A percentile compares a stretch with the other conserved stretches of the same genome.
Evolutionary conservation across 2,113 vertebrate genomes (phyloP).

Genomic region (Boleophthalmus pectinirostris): DNA sequence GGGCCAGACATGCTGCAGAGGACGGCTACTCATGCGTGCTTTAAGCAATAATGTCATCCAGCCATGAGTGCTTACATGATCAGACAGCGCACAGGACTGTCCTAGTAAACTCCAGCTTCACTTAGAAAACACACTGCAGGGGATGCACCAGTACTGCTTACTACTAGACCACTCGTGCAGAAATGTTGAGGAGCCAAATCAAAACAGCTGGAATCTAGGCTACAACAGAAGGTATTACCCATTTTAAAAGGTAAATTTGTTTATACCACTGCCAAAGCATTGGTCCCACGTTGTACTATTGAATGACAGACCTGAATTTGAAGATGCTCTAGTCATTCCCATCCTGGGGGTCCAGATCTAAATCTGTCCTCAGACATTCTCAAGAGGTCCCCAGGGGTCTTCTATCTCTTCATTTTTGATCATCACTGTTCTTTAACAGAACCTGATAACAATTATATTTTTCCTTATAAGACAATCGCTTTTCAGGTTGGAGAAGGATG

Average conservation of each 20-base stretch:
- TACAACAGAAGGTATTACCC: not conserved
- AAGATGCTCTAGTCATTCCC: not conserved
- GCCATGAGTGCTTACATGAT: conserved; percentile 46
- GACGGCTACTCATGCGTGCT: conserved; percentile 56
- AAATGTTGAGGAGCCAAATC: not conserved
- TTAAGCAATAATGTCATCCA: conserved; percentile 68
- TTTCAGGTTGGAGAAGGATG: no score
- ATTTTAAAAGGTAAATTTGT: not conserved
- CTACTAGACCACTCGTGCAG: conserved; percentile 10
- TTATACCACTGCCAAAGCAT: not conserved
- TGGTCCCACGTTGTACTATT: not conserved
- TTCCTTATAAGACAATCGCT: no score
- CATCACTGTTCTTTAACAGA: no score
- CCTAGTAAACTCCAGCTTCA: conserved; percentile 49
- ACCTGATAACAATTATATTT: no score
- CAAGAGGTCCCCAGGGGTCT: no score
- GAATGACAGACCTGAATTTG: not conserved
- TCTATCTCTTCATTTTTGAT: no score
- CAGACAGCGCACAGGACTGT: conserved; percentile 44
- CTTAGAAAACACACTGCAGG: conserved; percentile 28
- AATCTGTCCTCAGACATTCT: no score
- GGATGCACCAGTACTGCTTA: not conserved
- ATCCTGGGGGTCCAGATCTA: no score
- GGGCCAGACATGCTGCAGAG: conserved; percentile 52
- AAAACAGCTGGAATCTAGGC: not conserved